Evolutionary conservation across 2,888 invertebrate genomes (phyloP).

Genomic region (Hesperia comma): DNA sequence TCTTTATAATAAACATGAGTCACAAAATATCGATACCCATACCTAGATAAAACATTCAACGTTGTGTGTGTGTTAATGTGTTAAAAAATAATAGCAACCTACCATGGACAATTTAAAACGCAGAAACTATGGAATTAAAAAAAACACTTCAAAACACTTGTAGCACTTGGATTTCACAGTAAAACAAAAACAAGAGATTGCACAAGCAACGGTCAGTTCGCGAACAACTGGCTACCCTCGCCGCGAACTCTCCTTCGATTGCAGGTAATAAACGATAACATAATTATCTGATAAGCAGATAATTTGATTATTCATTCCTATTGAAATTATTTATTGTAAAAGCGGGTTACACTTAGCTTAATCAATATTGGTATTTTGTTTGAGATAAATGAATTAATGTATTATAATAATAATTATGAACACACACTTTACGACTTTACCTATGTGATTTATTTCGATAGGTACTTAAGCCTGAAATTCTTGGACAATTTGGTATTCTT

Average conservation of each 20-base stretch:
- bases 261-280: conserved; percentile 8
- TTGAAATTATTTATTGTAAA: not conserved
- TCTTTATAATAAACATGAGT: too few species aligned
- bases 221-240: conserved; percentile 13
- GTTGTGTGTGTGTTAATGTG: too few species aligned
- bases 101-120: not conserved
- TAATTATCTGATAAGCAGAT: conserved; percentile 25
- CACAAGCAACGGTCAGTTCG: conserved; percentile 18
- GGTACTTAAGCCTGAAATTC: too few species aligned
- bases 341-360: conserved; percentile 1
- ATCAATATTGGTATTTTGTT: too few species aligned
- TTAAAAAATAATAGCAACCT: conserved; percentile 5
- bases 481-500: too few species aligned
- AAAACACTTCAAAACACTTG: conserved; percentile 7
- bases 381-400: too few species aligned
- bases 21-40: too few species aligned
- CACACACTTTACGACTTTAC: too few species aligned
- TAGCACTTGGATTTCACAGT: not conserved
- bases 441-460: too few species aligned
- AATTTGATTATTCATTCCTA: conserved; percentile 16
- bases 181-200: conserved; percentile 19
- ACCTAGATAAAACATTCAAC: too few species aligned
- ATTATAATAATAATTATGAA: too few species aligned
- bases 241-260: not conserved
- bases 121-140: not conserved